Evolutionary conservation across 1,140 invertebrate genomes (phyloP).

Genomic region (Ceratina australensis): DNA sequence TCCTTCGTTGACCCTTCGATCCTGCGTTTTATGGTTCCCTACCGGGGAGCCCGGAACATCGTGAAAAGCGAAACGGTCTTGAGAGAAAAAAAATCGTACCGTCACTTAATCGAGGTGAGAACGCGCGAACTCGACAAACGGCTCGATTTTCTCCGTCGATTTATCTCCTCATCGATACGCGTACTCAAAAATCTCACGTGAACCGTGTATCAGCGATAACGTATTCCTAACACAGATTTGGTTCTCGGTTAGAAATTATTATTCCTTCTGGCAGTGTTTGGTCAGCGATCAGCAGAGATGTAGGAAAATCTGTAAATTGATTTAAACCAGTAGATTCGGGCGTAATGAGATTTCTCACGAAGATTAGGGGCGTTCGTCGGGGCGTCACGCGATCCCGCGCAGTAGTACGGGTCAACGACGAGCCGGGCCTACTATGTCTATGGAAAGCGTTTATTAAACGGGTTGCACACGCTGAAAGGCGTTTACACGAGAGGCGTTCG

Average conservation of each 20-base stretch:
- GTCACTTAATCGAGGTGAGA: background rate
- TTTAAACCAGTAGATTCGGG: background rate
- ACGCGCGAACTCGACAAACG: background rate
- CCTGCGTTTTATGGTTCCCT: slow-evolving; percentile 28
- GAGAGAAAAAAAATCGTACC: background rate
- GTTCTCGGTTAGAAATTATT: too few relatives aligned
- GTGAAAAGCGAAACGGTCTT: slow-evolving; percentile 10
- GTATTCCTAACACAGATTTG: too few relatives aligned
- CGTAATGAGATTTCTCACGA: slow-evolving; percentile 18
- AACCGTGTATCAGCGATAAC: too few relatives aligned
- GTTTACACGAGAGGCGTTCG: slow-evolving; percentile 6
- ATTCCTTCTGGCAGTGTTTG: too few relatives aligned
- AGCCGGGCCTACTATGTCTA: slow-evolving; percentile 6
- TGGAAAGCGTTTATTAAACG: background rate
- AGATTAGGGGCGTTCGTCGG: slow-evolving; percentile 6
- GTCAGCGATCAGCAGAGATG: too few relatives aligned
- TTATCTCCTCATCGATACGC: too few relatives aligned
- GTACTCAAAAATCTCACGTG: too few relatives aligned
- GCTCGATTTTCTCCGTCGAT: background rate
- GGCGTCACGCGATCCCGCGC: slow-evolving; percentile 27
- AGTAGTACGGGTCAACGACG: background rate
- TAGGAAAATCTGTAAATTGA: background rate
- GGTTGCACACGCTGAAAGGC: background rate
- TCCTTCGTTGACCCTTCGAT: slow-evolving; percentile 34
- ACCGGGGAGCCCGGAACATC: background rate